Evolutionary conservation across 2,797 vertebrate genomes (phyloP), one percentile per base, ranked within the genome.

Genomic region (Sebastes oblongus): DNA sequence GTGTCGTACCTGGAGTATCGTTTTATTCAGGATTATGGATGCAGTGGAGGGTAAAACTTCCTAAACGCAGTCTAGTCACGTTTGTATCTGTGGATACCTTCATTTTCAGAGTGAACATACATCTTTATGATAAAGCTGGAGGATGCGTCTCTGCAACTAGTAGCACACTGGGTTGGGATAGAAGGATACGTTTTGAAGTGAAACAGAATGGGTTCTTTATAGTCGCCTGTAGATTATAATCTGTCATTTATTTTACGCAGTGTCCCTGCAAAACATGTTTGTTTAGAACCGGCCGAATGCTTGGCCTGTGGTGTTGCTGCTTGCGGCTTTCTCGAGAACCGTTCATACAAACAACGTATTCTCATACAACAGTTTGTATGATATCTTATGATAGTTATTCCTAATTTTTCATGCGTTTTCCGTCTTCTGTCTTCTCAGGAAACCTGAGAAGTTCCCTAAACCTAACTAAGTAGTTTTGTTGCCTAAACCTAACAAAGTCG

Each of bases 11-110:
- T 56, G 34, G n/a, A 54, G 55, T 13, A 32, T 58, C 65, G 77
- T 66, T 82, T 75, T 56, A 39, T 66, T 78, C 32, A 72, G 65
- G 67, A 64, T 78, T 82, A 80, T 66, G 66, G 59, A 72, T 52
- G 64, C 14, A 25, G 18, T 2, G 50, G 29, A 71, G 14, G 39
- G 52, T 54, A 52, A 81, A 81, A 69, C 27, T 22, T 4, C 13
- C 4, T 16, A 7, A 68, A 52, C 0, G 3, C 20, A 72, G 2
- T 54, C 42, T n/a, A 24, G 52, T 56, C 36, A 29, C 11, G 24
- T 59, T 29, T 75, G 3, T 25, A 8, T 56, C 16, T 8, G 32
- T 52, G 16, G 8, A 74, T 65, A 3, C 3, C 16, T 52, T 60
- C 25, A 54, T 39, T 72, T 69, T 77, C 59, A 39, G 20, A 13